These are phyloP conservation scores for Noctua comes DNA, from an alignment of 2,888 invertebrate species.

Conservation along the genomic window DNA sequence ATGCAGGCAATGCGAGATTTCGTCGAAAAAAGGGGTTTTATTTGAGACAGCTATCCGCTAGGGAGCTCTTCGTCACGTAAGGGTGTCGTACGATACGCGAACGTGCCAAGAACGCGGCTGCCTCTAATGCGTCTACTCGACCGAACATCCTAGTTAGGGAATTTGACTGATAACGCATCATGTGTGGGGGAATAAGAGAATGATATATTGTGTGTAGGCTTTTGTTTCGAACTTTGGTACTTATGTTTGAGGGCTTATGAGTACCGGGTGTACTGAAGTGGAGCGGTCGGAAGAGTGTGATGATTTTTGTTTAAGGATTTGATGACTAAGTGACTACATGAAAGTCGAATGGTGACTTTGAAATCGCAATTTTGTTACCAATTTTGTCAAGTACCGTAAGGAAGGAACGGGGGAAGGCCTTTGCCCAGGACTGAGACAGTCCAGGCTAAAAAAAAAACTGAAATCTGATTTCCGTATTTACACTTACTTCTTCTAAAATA, in stretches of 20 bases:
- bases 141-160: conserved; percentile 62
- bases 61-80: conserved; percentile 77
- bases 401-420: too few species aligned
- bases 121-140: conserved; percentile 70
- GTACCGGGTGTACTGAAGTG: background rate
- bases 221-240: conserved; percentile 33
- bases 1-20: conserved; percentile 71
- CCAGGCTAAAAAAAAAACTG: too few species aligned
- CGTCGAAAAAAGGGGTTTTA: conserved; percentile 70
- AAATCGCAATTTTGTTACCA: background rate
- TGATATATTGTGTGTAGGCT: conserved; percentile 40
- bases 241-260: conserved; percentile 25
- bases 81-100: conserved; percentile 68
- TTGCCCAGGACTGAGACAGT: too few species aligned
- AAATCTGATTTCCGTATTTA: background rate
- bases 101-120: conserved; percentile 66
- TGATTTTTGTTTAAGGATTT: background rate
- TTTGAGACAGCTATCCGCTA: conserved; percentile 71
- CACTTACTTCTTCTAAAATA: background rate
- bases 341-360: background rate
- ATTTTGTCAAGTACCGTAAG: background rate
- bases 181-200: conserved; percentile 29
- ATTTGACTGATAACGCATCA: conserved; percentile 67
- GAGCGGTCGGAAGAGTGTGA: too few species aligned
- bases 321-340: background rate